A percentile compares a stretch with the other conserved stretches of the same genome.
These are phyloP conservation scores for Rhaphigaster nebulosa DNA, from an alignment of 2,888 invertebrate genomes.

Conservation along the genomic window DNA sequence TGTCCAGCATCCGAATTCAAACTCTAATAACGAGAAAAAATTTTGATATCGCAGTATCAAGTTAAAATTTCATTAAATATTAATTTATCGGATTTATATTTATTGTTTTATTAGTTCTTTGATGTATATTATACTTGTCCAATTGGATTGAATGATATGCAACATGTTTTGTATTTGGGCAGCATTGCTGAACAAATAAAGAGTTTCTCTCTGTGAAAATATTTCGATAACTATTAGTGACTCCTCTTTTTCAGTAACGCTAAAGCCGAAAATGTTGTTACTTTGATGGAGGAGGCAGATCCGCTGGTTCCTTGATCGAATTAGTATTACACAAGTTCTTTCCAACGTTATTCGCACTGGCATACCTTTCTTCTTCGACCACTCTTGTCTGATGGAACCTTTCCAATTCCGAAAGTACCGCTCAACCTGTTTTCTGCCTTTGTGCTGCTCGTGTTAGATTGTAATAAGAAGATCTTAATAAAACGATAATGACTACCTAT, in stretches of 20 bases:
- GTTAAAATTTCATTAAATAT: no score
- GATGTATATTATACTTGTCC: no score
- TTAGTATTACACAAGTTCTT: neutral
- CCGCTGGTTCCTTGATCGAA: constrained; percentile 1
- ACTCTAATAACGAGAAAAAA: no score
- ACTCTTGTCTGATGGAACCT: neutral
- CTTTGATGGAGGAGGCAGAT: neutral
- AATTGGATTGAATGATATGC: no score
- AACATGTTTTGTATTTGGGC: no score
- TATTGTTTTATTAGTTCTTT: no score
- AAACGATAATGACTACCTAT: neutral
- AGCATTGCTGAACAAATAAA: no score
- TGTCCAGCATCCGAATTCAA: no score
- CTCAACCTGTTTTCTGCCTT: neutral
- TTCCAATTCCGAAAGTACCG: neutral
- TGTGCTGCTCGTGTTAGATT: neutral
- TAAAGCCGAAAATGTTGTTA: neutral
- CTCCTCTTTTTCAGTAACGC: neutral
- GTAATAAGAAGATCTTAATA: neutral
- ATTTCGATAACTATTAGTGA: neutral
- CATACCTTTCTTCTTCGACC: constrained; percentile 8
- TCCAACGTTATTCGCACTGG: constrained; percentile 9
- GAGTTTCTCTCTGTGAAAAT: neutral
- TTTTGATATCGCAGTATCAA: no score
- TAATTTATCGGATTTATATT: no score